Percentiles rank a stretch among this genome's conserved stretches.
These are phyloP conservation scores for Thomomys bottae DNA, from an alignment of 2,113 vertebrate species.

Conservation along the genomic window DNA sequence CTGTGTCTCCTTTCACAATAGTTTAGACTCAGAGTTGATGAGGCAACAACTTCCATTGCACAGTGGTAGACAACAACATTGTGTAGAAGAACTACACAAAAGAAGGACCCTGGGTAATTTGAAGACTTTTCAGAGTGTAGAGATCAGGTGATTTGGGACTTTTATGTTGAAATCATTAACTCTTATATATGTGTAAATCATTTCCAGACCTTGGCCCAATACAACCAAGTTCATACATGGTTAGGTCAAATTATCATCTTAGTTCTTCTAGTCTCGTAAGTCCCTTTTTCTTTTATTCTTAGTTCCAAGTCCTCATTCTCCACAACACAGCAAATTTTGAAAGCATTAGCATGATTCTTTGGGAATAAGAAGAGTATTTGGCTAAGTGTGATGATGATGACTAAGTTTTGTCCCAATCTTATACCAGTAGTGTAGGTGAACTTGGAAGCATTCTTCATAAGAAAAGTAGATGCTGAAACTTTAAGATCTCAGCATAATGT, in stretches of 20 bases:
- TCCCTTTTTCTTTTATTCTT: neutral
- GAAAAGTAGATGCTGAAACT: neutral
- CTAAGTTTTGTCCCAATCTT: neutral
- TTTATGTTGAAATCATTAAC: neutral
- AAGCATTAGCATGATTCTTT: neutral
- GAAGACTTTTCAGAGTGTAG: neutral
- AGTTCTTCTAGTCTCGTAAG: neutral
- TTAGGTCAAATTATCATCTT: neutral
- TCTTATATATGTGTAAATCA: neutral
- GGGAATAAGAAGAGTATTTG: neutral
- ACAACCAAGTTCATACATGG: neutral
- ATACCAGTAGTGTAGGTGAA: neutral
- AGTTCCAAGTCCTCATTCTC: conserved; percentile 10
- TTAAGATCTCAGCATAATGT: neutral
- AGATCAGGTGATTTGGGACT: neutral
- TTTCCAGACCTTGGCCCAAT: neutral
- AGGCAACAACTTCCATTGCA: neutral
- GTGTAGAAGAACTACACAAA: neutral
- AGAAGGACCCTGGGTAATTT: neutral
- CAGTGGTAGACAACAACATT: neutral
- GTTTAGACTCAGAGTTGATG: neutral
- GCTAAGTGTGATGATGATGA: neutral
- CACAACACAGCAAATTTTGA: neutral
- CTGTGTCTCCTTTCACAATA: neutral
- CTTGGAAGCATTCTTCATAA: neutral